A percentile compares a stretch with the other conserved stretches of the same genome.
These are phyloP conservation scores for Leucophenga varia DNA, from an alignment of 1,140 invertebrate genomes.

Conservation along the genomic window DNA sequence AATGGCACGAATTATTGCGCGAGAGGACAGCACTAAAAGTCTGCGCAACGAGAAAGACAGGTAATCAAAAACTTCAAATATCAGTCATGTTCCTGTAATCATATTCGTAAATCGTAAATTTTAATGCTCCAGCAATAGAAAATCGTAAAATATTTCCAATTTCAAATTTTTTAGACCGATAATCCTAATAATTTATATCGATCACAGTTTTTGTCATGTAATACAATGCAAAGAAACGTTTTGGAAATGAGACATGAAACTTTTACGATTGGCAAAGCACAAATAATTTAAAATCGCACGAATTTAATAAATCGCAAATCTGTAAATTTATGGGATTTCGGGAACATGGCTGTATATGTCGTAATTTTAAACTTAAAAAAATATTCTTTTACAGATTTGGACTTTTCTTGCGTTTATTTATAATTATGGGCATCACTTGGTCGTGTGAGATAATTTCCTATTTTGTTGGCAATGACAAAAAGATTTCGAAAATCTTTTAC, in stretches of 20 bases:
- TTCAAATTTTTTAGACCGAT: not conserved
- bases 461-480: conserved; percentile 51
- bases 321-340: too few species aligned
- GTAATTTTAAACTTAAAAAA: not conserved
- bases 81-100: too few species aligned
- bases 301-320: too few species aligned
- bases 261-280: not conserved
- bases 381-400: conserved; percentile 61
- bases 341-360: not conserved
- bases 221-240: too few species aligned
- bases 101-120: too few species aligned
- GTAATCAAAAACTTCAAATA: conserved; percentile 42
- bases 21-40: conserved; percentile 62
- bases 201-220: not conserved
- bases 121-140: too few species aligned
- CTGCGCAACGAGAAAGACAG: conserved; percentile 63
- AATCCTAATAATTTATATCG: not conserved
- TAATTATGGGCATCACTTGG: conserved; percentile 77
- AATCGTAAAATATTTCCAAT: too few species aligned
- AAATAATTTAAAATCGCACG: too few species aligned
- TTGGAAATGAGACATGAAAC: conserved; percentile 2
- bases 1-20: conserved; percentile 62
- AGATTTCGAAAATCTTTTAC: conserved; percentile 59
- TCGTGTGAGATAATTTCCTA: conserved; percentile 69
- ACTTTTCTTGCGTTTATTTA: conserved; percentile 69